Percentiles rank a stretch among this genome's conserved stretches.
phyloP scores from a whole-genome alignment of 2,113 vertebrate genomes.

The Paratilapia polleni region DNA sequence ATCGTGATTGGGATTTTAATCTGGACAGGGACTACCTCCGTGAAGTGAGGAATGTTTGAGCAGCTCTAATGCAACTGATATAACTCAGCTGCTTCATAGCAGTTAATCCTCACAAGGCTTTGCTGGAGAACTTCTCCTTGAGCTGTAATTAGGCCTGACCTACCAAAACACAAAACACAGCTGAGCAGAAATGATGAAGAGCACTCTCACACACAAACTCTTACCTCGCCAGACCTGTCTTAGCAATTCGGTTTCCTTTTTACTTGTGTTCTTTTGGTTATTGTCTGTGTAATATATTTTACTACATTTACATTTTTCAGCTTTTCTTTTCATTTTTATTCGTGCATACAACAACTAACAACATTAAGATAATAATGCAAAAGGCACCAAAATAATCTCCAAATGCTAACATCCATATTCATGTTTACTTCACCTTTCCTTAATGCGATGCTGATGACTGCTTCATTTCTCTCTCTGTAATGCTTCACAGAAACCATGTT shows the following conservation, averaged over 20 bases:
- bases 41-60: constrained; percentile 10
- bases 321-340: not conserved
- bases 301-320: not conserved
- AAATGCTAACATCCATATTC: constrained; percentile 16
- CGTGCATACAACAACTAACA: not conserved
- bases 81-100: constrained; percentile 34
- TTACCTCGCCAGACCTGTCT: not conserved
- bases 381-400: not conserved
- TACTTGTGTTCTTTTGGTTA: not conserved
- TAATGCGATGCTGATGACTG: constrained; percentile 17
- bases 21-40: not conserved
- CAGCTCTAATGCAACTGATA: constrained; percentile 29
- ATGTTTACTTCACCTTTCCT: constrained; percentile 9
- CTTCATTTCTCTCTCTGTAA: constrained; percentile 19
- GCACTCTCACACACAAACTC: not conserved
- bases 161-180: constrained; percentile 38
- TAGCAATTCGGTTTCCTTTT: not conserved
- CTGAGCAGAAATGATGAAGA: constrained; percentile 37
- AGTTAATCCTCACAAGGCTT: constrained; percentile 49
- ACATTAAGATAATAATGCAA: not conserved
- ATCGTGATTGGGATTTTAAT: not conserved
- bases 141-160: constrained; percentile 72
- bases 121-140: constrained; percentile 53
- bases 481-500: constrained; percentile 42
- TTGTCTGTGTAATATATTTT: not conserved